Conservation (phyloP, 1,140 invertebrate species). For the Orchestia grillus region DNA sequence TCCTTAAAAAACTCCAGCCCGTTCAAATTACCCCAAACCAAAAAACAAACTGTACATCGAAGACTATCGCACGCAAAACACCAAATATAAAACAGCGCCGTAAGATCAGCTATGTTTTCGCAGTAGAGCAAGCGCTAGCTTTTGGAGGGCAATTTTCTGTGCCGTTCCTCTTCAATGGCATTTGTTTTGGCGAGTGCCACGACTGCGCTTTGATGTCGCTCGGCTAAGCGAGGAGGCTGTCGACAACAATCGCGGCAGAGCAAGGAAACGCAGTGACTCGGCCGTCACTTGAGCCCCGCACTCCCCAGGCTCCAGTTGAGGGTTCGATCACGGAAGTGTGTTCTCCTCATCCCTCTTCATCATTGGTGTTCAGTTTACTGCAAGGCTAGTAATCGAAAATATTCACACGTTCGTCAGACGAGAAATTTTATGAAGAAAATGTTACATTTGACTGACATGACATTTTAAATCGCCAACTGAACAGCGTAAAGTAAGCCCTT, state of each 20-base stretch:
- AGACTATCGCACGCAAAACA: background rate
- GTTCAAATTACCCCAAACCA: background rate
- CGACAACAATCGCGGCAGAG: conserved; percentile 32
- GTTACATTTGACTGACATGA: background rate
- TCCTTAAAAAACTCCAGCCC: background rate
- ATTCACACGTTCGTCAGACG: too few relatives aligned
- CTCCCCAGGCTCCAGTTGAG: background rate
- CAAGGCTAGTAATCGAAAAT: background rate
- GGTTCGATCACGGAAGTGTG: background rate
- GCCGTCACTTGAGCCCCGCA: background rate
- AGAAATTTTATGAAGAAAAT: background rate
- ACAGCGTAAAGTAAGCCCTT: background rate
- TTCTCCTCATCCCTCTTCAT: background rate
- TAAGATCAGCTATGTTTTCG: conserved; percentile 16
- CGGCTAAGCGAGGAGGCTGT: conserved; percentile 13
- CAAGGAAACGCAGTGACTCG: background rate
- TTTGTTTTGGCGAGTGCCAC: conserved; percentile 39
- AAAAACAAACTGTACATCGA: background rate
- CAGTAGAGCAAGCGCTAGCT: background rate
- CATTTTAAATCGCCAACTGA: too few relatives aligned
- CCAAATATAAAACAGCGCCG: background rate
- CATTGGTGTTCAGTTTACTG: background rate
- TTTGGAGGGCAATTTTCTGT: conserved; percentile 45
- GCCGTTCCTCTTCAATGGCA: conserved; percentile 26
- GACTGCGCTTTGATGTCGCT: conserved; percentile 26